Base-by-base conservation (phyloP, 2,888 invertebrate genomes). In the Drosophila imparisetae region DNA sequence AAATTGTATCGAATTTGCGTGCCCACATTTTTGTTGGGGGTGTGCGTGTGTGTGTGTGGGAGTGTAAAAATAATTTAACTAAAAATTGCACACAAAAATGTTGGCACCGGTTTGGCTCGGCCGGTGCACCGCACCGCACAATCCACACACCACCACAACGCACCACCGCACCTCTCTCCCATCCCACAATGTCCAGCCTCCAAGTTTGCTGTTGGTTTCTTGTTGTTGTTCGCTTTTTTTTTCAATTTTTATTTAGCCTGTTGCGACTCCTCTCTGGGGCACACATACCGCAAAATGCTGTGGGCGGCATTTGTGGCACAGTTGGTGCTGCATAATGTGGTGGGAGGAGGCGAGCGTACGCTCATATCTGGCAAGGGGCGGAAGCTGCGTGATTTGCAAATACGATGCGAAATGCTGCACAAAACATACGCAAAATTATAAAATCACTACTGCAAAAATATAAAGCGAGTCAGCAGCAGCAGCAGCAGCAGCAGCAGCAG, bases 41-140 rank as follows among this genome's bases (percentile, higher is more conserved):
- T 57, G 38, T 65, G 59, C 34, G 72, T 64, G 38, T 48, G 55
- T 27, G 61, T 13, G 58, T 24, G 64, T 45, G 66, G 7, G 80
- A 66, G 82, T 84, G 89, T 85, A 89, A 81, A 89, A 86, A 86
- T 86, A 89, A 86, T 89, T 87, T 78, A 82, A 89, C 86, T 82
- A 81, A 89, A 87, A 87, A 87, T 82, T 86, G 79, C 88, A 89
- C 86, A 87, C 86, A 89, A 87, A 87, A 82, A 85, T 86, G 77
- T 81, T 81, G 78, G 75, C 80, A 79, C 75, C 87, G 72, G 78
- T 81, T 67, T 62, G 64, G 64, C 76, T 60, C 50, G 76, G 13
- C 64, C 64, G 50, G 52, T 67, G 65, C 59, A 58, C 57, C 63
- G 49, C 67, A 70, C 62, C 59, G 49, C 64, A 72, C 68, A 70